Base-by-base conservation (phyloP, 2,888 invertebrate species). In the Drosophila neonasuta region DNA sequence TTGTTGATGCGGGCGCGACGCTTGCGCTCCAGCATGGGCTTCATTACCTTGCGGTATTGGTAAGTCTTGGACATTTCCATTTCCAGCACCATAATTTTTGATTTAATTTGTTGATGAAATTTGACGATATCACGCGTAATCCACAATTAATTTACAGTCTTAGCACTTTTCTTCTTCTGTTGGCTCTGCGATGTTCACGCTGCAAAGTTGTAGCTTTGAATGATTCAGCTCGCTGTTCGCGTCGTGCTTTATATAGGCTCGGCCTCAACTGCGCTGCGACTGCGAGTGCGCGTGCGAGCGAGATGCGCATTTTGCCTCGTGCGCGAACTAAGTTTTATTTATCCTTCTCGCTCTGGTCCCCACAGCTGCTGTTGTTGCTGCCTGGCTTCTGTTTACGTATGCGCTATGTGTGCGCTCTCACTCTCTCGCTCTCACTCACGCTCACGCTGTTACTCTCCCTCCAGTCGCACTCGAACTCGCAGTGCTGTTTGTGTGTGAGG, bases 41-140 rank as follows among this genome's bases (percentile, higher is more conserved):
- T 97, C 96, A 97, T 97, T 89, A 97, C 96, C 94, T 97, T 97
- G 91, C 97, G 94, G 91, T 97, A 97, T 91, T 97, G 97, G 92
- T 97, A 97, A 88, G 97, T 97, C 91, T 97, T 94, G 88, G 97
- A 97, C 92, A 97, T 90, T 71, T 90, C 90, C 90, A 90, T 90
- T 74, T 90, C 90, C 59, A 90, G 85, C 57, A 91, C 90, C 90
- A 90, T 90, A 32, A 29, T 4, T 55, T 45, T 8, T n/a, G n/a
- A 34, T 11, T 15, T n/a, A 11, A 36, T 36, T 5, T 42, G 20
- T 24, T 52, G 39, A 45, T 32, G 15, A 42, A 17, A 29, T 15
- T 79, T 49, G 9, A 64, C 36, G 49, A 62, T 63, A 56, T 68
- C 42, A 57, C 85, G 87, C 87, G 87, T 87, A 87, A 87, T 87